Conservation (phyloP, 2,113 vertebrate genomes). For the Lathamus discolor region DNA sequence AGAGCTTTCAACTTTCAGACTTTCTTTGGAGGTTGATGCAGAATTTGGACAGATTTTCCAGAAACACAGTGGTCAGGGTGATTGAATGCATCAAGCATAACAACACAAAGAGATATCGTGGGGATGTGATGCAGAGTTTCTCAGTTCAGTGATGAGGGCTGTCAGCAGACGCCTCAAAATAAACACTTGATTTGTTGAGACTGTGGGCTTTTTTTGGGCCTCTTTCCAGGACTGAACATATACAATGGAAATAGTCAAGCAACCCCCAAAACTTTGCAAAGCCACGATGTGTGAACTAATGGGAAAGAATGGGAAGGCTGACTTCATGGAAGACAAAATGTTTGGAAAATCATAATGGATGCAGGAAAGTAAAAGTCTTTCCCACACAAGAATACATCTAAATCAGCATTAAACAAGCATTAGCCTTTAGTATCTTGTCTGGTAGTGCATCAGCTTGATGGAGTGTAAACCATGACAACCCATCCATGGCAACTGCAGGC, state of each 20-base stretch:
- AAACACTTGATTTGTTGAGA: not conserved
- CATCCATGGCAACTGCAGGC: not conserved
- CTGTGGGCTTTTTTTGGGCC: not conserved
- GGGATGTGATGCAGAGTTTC: not conserved
- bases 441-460: not conserved
- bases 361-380: not conserved
- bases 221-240: not conserved
- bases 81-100: constrained; percentile 9
- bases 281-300: not conserved
- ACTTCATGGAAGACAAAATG: not conserved
- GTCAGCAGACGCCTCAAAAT: constrained; percentile 22
- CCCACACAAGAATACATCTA: not conserved
- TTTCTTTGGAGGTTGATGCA: not conserved
- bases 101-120: not conserved
- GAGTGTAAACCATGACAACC: not conserved
- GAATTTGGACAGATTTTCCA: not conserved
- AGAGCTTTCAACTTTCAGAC: not conserved
- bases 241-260: not conserved
- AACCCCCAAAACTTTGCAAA: not conserved
- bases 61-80: not conserved
- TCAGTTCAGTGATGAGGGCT: not conserved
- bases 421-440: not conserved
- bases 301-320: not conserved
- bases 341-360: not conserved
- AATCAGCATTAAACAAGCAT: not conserved